phyloP scores from a whole-genome alignment of 2,113 vertebrate genomes.

The Catharus minimus region DNA sequence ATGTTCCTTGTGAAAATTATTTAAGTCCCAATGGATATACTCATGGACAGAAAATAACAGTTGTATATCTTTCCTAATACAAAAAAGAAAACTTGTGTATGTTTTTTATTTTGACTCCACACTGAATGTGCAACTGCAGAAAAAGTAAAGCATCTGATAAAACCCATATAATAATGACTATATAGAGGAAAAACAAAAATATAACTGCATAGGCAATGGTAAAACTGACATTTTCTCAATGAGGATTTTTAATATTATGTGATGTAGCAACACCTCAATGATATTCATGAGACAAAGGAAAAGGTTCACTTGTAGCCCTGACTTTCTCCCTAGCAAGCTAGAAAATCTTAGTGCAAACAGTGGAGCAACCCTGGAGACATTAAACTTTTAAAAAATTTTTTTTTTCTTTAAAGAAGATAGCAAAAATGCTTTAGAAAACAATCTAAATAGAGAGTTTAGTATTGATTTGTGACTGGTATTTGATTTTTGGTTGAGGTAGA shows the following conservation, averaged over 20 bases:
- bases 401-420: neutral
- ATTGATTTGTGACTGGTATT: neutral
- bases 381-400: neutral
- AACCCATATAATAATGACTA: fast-evolving
- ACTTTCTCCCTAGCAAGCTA: neutral
- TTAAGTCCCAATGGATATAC: neutral
- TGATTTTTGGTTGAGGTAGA: neutral
- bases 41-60: neutral
- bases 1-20: neutral
- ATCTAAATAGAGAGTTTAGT: neutral
- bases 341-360: neutral
- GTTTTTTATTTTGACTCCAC: neutral
- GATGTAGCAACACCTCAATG: neutral
- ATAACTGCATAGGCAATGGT: neutral
- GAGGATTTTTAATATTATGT: neutral
- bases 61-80: neutral
- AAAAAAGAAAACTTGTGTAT: neutral
- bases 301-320: neutral
- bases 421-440: neutral
- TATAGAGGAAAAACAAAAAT: neutral
- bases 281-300: neutral
- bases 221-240: neutral
- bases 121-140: neutral
- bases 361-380: neutral
- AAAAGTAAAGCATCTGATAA: neutral